Conservation (phyloP, 2,888 invertebrate genomes). For the Hyppa rectilinea region DNA sequence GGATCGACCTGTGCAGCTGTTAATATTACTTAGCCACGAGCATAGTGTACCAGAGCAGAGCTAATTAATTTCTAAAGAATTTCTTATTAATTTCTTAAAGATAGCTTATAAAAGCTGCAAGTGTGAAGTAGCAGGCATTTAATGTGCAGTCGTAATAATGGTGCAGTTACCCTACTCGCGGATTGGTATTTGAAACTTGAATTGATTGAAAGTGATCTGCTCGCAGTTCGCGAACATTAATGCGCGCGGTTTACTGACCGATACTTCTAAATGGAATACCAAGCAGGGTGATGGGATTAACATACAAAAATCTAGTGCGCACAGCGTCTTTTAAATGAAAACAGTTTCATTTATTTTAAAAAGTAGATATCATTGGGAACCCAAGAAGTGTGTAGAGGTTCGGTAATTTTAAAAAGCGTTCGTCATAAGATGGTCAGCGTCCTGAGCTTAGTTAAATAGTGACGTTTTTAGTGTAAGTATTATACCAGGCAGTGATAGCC, state of each 20-base stretch:
- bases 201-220: constrained; percentile 63
- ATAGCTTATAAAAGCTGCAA: too few relatives aligned
- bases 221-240: constrained; percentile 8
- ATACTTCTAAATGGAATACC: constrained; percentile 37
- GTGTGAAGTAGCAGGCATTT: not conserved
- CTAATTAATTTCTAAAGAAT: not conserved
- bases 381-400: too few relatives aligned
- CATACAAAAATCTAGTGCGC: not conserved
- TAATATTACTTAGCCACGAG: too few relatives aligned
- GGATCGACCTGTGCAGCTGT: too few relatives aligned
- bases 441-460: too few relatives aligned
- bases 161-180: constrained; percentile 28
- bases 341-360: not conserved
- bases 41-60: too few relatives aligned
- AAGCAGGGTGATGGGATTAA: constrained; percentile 23
- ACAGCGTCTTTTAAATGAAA: not conserved
- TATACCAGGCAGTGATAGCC: too few relatives aligned
- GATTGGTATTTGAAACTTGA: constrained; percentile 28
- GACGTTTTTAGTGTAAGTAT: too few relatives aligned
- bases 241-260: constrained; percentile 40
- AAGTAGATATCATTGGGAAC: too few relatives aligned
- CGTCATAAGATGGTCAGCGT: too few relatives aligned
- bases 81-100: not conserved
- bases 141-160: not conserved
- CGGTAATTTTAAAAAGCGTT: too few relatives aligned